These are phyloP conservation scores for Sminthurides bifidus DNA, from an alignment of 1,140 invertebrate species.

Conservation along the genomic window DNA sequence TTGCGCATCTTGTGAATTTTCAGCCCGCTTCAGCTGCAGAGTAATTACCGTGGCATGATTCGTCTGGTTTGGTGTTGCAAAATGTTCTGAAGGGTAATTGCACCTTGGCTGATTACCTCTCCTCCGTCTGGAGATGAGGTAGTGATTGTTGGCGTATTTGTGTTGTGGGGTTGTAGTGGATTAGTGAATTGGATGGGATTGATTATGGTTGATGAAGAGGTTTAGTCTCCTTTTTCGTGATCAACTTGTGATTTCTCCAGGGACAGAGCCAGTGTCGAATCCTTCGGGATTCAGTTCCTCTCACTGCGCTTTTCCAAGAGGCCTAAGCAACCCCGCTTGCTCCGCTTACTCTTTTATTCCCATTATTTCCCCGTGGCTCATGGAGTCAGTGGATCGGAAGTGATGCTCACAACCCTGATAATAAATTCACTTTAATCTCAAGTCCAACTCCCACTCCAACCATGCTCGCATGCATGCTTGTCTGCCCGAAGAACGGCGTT, in stretches of 20 bases:
- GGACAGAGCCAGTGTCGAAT: slow-evolving; percentile 11
- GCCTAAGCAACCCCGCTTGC: too few relatives aligned
- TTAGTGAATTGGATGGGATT: slow-evolving; percentile 10
- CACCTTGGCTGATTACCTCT: background rate
- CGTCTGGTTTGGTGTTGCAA: too few relatives aligned
- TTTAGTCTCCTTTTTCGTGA: slow-evolving; percentile 9
- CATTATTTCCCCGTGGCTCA: background rate
- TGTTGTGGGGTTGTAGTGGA: background rate
- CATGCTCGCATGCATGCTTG: too few relatives aligned
- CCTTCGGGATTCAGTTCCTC: slow-evolving; percentile 10
- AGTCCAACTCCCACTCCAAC: slow-evolving; percentile 1
- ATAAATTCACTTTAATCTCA: slow-evolving; percentile 27
- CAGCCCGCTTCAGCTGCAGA: too few relatives aligned
- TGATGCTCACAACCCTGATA: slow-evolving; percentile 23
- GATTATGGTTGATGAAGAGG: slow-evolving; percentile 12
- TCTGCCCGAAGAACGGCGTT: too few relatives aligned
- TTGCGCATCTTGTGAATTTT: too few relatives aligned
- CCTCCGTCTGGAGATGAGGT: slow-evolving; percentile 1
- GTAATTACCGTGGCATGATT: too few relatives aligned
- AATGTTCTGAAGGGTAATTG: too few relatives aligned
- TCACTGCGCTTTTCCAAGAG: background rate
- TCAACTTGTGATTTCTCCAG: slow-evolving; percentile 26
- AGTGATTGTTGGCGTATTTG: background rate
- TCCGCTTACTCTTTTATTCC: background rate
- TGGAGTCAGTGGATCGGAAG: slow-evolving; percentile 29